Evolutionary conservation across 2,113 vertebrate genomes (phyloP), one percentile per base, ranked within the genome.

Genomic region (Chlorodrepanis virens): DNA sequence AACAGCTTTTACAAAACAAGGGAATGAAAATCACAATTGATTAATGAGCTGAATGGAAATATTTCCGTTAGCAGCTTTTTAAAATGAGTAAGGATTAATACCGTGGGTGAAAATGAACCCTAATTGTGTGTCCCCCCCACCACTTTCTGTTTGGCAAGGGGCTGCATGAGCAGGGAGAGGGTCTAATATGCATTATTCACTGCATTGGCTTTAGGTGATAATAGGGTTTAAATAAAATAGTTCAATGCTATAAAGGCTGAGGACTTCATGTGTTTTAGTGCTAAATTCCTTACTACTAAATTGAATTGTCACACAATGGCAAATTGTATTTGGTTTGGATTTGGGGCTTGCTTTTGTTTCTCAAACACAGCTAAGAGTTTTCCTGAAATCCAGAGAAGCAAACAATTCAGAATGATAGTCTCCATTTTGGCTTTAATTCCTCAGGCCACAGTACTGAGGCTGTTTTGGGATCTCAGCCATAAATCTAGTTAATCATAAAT

Each of bases 1-100:
- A 98, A 98, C 98, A 99, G 98, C 98, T 98, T 98, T 98, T 98
- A 98, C 97, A 98, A 98, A 99, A 99, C 98, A 98, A 98, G 98
- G 98, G 98, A 98, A 98, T 99, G 99, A 99, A 99, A 98, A 98
- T 98, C 98, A 98, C 95, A 98, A 98, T 98, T 99, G 99, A 99
- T 99, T 98, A 99, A 99, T 99, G 99, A 99, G 99, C 98, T 98
- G 98, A 98, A 98, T 97, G 98, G 98, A 98, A 98, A 98, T 98
- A 99, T 98, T 99, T 99, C 98, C 92, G 98, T 98, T 99, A 98
- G 98, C 98, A 98, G 98, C 98, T 98, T 99, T 98, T 98, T 98
- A 53, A 98, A 98, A 97, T 92, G 98, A 97, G 97, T 97, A 97
- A 98, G 97, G 96, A 98, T 98, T 98, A 98, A 98, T 96, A 97